A percentile compares a stretch with the other conserved stretches of the same genome.
Conservation (phyloP, 2,113 vertebrate genomes). For the Podarcis muralis region DNA sequence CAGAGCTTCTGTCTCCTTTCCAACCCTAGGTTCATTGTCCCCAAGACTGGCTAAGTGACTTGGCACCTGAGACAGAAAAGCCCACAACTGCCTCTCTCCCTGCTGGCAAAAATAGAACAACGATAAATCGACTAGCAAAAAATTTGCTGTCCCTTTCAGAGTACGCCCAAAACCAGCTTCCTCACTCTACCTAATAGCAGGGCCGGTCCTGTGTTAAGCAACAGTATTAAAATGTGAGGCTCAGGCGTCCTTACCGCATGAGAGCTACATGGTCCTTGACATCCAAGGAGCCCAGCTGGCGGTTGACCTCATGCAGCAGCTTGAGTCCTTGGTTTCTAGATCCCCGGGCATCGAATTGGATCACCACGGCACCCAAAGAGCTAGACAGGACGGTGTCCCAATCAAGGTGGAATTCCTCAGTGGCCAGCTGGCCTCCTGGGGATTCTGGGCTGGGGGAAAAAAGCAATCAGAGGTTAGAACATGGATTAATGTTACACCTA, state of each 20-base stretch:
- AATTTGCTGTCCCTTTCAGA: background rate
- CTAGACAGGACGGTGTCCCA: conserved; percentile 81
- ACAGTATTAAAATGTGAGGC: background rate
- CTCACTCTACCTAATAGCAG: background rate
- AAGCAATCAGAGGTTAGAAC: background rate
- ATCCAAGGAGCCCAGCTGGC: conserved; percentile 71
- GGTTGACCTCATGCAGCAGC: conserved; percentile 64
- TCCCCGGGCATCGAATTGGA: conserved; percentile 77
- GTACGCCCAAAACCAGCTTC: no score
- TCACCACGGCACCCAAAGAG: conserved; percentile 73
- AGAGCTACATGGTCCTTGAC: conserved; percentile 79
- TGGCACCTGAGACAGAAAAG: no score
- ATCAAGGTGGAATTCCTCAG: conserved; percentile 78
- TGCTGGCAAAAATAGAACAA: no score
- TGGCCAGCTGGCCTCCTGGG: conserved; percentile 75
- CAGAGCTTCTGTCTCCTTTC: no score
- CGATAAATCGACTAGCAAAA: no score
- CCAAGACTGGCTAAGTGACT: no score
- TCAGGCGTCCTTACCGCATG: conserved; percentile 75
- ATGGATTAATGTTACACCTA: no score
- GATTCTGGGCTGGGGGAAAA: conserved; percentile 69
- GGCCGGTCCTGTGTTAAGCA: background rate
- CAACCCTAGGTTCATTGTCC: no score
- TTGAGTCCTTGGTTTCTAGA: conserved; percentile 74
- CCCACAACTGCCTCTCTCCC: no score